These are phyloP conservation scores for Drosophila dunni DNA, from an alignment of 1,140 invertebrate species.

Conservation along the genomic window DNA sequence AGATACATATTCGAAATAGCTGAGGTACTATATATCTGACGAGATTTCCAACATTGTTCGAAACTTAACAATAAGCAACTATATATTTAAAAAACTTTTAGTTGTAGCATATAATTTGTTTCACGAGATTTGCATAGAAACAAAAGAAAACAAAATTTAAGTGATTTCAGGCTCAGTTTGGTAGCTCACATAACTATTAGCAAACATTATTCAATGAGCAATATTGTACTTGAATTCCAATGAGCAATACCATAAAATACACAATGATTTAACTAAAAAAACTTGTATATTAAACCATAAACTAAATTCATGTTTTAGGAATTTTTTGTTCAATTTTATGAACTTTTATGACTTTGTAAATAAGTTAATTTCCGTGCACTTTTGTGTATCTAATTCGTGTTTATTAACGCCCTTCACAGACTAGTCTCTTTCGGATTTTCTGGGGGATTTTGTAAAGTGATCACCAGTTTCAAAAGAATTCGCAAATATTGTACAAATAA, in stretches of 20 bases:
- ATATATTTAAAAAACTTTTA: background rate
- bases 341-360: too few relatives aligned
- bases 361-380: background rate
- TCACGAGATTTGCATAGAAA: background rate
- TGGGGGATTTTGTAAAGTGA: constrained; percentile 3
- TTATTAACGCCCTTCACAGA: constrained; percentile 11
- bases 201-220: background rate
- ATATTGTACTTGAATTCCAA: background rate
- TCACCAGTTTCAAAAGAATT: constrained; percentile 35
- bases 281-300: too few relatives aligned
- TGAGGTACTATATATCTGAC: background rate
- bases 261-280: too few relatives aligned
- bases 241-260: background rate
- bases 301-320: too few relatives aligned
- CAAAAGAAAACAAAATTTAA: background rate
- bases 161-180: too few relatives aligned
- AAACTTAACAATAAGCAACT: background rate
- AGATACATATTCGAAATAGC: background rate
- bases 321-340: too few relatives aligned
- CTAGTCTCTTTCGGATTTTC: constrained; percentile 16
- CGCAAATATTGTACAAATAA: constrained; percentile 27
- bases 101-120: constrained; percentile 3
- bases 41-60: background rate
- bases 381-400: constrained; percentile 8
- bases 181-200: too few relatives aligned